phyloP scores from a whole-genome alignment of 2,797 vertebrate species.

The Rhinogobio ventralis region DNA sequence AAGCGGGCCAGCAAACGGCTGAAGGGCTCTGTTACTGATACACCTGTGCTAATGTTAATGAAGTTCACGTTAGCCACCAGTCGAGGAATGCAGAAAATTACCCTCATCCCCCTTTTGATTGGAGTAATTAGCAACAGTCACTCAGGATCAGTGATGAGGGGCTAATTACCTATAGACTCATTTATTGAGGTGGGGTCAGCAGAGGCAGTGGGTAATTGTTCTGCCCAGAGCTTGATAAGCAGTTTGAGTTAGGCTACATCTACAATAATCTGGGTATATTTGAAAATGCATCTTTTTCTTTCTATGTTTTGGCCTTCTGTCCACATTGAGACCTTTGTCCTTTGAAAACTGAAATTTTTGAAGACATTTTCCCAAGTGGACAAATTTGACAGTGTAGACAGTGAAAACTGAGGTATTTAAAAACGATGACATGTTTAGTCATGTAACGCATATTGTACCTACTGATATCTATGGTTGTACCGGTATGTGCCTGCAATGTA shows the following conservation, averaged over 20 bases:
- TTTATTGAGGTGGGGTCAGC: slow-evolving; percentile 41
- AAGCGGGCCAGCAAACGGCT: slow-evolving; percentile 60
- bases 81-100: slow-evolving; percentile 71
- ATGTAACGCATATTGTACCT: no score
- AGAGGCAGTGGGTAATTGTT: slow-evolving; percentile 44
- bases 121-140: slow-evolving; percentile 34
- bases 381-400: neutral
- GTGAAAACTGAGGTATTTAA: neutral
- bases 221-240: slow-evolving; percentile 15
- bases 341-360: neutral
- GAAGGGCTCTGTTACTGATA: slow-evolving; percentile 60
- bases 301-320: neutral
- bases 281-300: neutral
- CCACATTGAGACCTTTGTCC: neutral
- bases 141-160: slow-evolving; percentile 38
- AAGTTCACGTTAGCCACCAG: slow-evolving; percentile 61
- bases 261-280: neutral
- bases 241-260: slow-evolving; percentile 11
- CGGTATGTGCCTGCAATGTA: no score
- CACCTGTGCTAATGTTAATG: slow-evolving; percentile 77
- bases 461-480: no score
- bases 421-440: neutral
- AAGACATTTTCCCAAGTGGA: neutral
- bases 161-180: slow-evolving; percentile 40
- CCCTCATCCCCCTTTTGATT: slow-evolving; percentile 37